A percentile compares a stretch with the other conserved stretches of the same genome.
These are phyloP conservation scores for Caerostris extrusa DNA, from an alignment of 1,140 invertebrate species.

Conservation along the genomic window DNA sequence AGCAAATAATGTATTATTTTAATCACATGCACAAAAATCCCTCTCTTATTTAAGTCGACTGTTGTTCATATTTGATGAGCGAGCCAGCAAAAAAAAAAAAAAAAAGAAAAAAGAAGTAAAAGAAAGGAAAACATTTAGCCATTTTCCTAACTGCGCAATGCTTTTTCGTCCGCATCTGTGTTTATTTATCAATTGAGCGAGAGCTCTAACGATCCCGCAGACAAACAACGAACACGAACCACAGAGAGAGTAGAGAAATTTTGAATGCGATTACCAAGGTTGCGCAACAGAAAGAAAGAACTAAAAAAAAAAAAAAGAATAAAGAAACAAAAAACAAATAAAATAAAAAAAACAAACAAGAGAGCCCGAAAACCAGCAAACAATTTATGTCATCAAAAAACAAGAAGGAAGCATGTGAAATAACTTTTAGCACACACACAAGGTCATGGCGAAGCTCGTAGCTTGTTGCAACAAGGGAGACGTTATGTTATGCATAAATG, in stretches of 20 bases:
- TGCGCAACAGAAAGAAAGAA: slow-evolving; percentile 48
- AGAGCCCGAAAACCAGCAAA: slow-evolving; percentile 70
- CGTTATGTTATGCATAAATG: slow-evolving; percentile 72
- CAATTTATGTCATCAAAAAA: slow-evolving; percentile 77
- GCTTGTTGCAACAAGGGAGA: slow-evolving; percentile 30
- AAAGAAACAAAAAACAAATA: slow-evolving; percentile 54
- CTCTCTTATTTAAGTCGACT: no score
- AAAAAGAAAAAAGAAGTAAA: no score
- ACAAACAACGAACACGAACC: slow-evolving; percentile 63
- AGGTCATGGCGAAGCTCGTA: slow-evolving; percentile 59
- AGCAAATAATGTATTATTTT: no score
- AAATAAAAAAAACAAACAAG: slow-evolving; percentile 60
- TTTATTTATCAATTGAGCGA: slow-evolving; percentile 71
- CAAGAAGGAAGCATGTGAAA: slow-evolving; percentile 69
- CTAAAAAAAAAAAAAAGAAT: slow-evolving; percentile 6
- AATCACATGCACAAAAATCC: no score
- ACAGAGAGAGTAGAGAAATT: slow-evolving; percentile 4
- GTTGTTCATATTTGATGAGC: no score
- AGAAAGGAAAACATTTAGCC: slow-evolving; percentile 17
- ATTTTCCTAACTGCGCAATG: slow-evolving; percentile 45
- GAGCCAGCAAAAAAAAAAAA: no score
- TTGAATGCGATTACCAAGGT: slow-evolving; percentile 67
- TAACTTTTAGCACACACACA: slow-evolving; percentile 73
- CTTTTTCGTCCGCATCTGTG: slow-evolving; percentile 46
- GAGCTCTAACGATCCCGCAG: background rate